Base-by-base conservation (phyloP, 2,888 invertebrate genomes). In the Heliothis peltigera region DNA sequence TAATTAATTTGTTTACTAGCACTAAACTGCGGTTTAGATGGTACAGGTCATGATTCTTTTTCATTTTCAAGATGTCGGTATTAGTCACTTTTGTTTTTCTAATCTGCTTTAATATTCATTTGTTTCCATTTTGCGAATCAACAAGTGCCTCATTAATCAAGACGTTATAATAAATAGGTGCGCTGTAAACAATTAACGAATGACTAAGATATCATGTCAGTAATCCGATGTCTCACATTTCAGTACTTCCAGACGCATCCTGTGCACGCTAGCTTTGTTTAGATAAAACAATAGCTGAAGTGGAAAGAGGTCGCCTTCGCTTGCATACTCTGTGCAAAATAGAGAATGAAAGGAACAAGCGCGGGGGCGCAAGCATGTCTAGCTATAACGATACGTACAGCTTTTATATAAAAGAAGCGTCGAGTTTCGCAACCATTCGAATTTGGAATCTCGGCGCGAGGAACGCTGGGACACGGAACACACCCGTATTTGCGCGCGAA, bases 321-420 rank as follows among this genome's bases (percentile, higher is more conserved):
- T 78, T 78, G 75, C 69, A 79, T 55, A 67, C 62, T 53, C 32
- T 10, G 32, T 67, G 55, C 62, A 67, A 72, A 75, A 73, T 74
- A 74, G 54, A 77, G 82, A 88, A 89, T 87, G 90, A 91, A 91
- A 90, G 89, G 91, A 85, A 89, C 84, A 82, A 84, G 89, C 87
- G 91, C 87, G 88, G 90, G 90, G 89, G 91, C 90, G 90, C 86
- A 79, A 84, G 84, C 83, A 72, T 82, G 51, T 67, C 70, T 81
- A 81, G 69, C 82, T 83, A 84, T 75, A 75, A 70, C 80, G 70
- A 71, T 79, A 83, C 84, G 75, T 81, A 85, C 81, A 84, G 87
- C 87, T 89, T 91, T 89, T 91, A 93, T 93, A 94, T 94, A 94
- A 92, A 91, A 84, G 92, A 92, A 91, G 89, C 91, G 89, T 83